These are phyloP conservation scores for Ibidorhyncha struthersii DNA, from an alignment of 2,113 vertebrate genomes.

Conservation along the genomic window DNA sequence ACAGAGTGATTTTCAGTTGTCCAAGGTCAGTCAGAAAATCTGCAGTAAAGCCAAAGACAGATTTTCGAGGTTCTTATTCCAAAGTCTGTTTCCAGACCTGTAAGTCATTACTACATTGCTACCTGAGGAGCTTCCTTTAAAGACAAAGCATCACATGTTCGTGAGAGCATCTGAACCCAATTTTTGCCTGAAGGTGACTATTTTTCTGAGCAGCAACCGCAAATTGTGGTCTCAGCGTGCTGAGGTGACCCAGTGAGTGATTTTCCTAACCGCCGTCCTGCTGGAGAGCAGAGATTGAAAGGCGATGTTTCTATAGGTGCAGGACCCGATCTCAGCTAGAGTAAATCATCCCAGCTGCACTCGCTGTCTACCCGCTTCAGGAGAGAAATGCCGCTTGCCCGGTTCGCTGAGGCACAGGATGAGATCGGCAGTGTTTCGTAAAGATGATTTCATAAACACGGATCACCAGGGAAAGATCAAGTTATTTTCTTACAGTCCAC, in stretches of 20 bases:
- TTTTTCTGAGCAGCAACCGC: conserved; percentile 39
- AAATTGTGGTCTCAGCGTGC: conserved; percentile 56
- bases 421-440: background rate
- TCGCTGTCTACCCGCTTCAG: background rate
- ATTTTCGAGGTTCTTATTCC: conserved; percentile 23
- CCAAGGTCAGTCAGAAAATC: conserved; percentile 52
- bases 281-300: conserved; percentile 27
- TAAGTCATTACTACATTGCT: conserved; percentile 13
- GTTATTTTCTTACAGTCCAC: background rate
- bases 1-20: background rate
- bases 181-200: conserved; percentile 54
- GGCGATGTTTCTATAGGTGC: background rate
- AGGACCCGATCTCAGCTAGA: conserved; percentile 8
- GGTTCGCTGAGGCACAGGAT: conserved; percentile 2
- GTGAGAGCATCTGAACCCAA: background rate
- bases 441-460: background rate
- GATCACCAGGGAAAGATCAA: background rate
- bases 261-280: conserved; percentile 7
- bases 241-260: conserved; percentile 12
- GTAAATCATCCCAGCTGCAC: conserved; percentile 16
- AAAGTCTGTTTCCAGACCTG: conserved; percentile 15
- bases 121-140: background rate
- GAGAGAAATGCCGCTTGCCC: background rate
- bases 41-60: conserved; percentile 30
- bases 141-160: conserved; percentile 36